Percentiles rank a stretch among this genome's conserved stretches.
Evolutionary conservation across 2,797 vertebrate genomes (phyloP).

Genomic region (Myotis daubentonii): DNA sequence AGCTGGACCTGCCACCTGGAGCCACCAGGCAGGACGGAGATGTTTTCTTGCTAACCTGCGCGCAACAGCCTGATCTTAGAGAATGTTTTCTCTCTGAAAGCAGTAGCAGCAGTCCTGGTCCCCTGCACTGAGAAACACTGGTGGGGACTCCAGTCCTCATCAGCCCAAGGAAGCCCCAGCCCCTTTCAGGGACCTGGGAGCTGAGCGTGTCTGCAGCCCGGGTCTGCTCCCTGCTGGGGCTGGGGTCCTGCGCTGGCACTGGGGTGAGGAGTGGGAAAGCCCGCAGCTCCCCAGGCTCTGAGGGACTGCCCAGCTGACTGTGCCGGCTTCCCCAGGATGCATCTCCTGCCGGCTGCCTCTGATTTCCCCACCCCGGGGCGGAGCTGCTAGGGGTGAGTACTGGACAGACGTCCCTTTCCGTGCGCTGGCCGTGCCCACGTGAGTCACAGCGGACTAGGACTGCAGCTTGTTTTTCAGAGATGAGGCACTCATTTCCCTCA

Average conservation of each 20-base stretch:
- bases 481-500: background rate
- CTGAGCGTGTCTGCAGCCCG: accelerated
- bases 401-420: background rate
- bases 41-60: conserved; percentile 42
- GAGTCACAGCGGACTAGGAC: background rate
- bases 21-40: background rate
- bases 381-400: conserved; percentile 8
- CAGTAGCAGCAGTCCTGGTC: background rate
- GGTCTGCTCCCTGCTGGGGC: background rate
- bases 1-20: background rate
- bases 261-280: background rate
- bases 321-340: background rate
- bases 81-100: conserved; percentile 25
- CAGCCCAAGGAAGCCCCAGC: background rate
- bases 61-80: background rate
- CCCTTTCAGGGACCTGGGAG: background rate
- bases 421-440: background rate
- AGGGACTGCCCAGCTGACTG: background rate
- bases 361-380: background rate
- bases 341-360: background rate
- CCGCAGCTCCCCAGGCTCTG: background rate
- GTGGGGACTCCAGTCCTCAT: background rate
- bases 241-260: background rate
- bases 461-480: background rate
- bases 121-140: background rate